A percentile compares a stretch with the other conserved stretches of the same genome.
Evolutionary conservation across 2,888 invertebrate species (phyloP).

Genomic region (Chymomyza fuscimana): DNA sequence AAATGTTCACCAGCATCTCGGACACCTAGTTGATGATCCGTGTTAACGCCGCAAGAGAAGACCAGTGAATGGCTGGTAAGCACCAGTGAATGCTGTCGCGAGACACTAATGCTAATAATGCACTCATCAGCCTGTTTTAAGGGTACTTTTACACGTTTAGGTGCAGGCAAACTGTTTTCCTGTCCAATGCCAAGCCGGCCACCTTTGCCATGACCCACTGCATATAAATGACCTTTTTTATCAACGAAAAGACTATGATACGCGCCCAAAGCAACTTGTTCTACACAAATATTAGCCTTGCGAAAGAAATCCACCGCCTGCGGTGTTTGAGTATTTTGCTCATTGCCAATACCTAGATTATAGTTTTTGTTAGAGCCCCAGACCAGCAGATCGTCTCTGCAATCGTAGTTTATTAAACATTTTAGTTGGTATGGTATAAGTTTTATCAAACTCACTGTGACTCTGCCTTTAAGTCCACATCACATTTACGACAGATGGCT

Average conservation of each 20-base stretch:
- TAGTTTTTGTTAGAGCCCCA: conserved; percentile 94
- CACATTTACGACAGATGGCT: conserved; percentile 77
- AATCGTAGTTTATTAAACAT: neutral
- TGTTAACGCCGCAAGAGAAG: conserved; percentile 84
- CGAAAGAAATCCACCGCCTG: conserved; percentile 86
- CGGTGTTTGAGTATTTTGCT: conserved; percentile 83
- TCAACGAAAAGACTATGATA: conserved; percentile 78
- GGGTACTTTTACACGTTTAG: conserved; percentile 74
- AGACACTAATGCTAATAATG: conserved; percentile 76
- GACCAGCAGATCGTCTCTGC: conserved; percentile 84
- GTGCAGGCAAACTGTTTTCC: conserved; percentile 81
- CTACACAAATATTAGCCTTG: conserved; percentile 82
- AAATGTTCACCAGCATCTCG: conserved; percentile 80
- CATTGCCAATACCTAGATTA: conserved; percentile 87
- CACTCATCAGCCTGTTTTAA: conserved; percentile 69
- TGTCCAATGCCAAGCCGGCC: conserved; percentile 85
- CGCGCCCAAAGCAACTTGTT: conserved; percentile 81
- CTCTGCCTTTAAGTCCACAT: conserved; percentile 59
- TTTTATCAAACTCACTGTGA: conserved; percentile 50
- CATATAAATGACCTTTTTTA: conserved; percentile 81
- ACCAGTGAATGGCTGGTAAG: conserved; percentile 75
- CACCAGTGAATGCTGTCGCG: conserved; percentile 77
- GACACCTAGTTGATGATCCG: conserved; percentile 84
- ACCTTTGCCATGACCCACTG: conserved; percentile 90
- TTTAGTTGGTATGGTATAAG: neutral